Conservation (phyloP, 2,113 vertebrate species). For the western clawed frog (Xenopus tropicalis) region DNA sequence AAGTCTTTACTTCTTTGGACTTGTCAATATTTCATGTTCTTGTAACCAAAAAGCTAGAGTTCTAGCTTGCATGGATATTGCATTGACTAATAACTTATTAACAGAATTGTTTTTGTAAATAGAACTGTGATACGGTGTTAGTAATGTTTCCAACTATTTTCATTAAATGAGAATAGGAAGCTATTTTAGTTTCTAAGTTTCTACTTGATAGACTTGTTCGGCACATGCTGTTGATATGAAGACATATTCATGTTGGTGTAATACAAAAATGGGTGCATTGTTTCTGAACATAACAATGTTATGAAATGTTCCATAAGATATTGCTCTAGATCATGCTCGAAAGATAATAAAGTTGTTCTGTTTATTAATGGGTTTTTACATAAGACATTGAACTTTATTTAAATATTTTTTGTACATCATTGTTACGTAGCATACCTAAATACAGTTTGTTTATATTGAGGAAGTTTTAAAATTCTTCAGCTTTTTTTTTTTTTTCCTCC, state of each 20-base stretch:
- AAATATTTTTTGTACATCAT: too few relatives aligned
- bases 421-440: too few relatives aligned
- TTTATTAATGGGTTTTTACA: not conserved
- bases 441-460: too few relatives aligned
- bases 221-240: constrained; percentile 66
- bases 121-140: constrained; percentile 76
- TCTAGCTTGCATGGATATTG: constrained; percentile 94
- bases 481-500: too few relatives aligned
- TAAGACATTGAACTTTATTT: not conserved
- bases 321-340: constrained; percentile 66
- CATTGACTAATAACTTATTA: constrained; percentile 96
- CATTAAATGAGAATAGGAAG: constrained; percentile 67
- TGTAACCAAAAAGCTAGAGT: constrained; percentile 81
- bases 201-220: constrained; percentile 64
- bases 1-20: constrained; percentile 55
- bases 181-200: constrained; percentile 70
- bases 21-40: constrained; percentile 67
- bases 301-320: constrained; percentile 76
- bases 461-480: too few relatives aligned
- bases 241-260: constrained; percentile 74
- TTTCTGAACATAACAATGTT: constrained; percentile 74
- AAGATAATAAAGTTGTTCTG: constrained; percentile 69
- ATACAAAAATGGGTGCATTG: constrained; percentile 83
- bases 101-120: constrained; percentile 86
- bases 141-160: constrained; percentile 79